These are phyloP conservation scores for Desmodus rotundus DNA, from an alignment of 2,113 vertebrate genomes.

Conservation along the genomic window DNA sequence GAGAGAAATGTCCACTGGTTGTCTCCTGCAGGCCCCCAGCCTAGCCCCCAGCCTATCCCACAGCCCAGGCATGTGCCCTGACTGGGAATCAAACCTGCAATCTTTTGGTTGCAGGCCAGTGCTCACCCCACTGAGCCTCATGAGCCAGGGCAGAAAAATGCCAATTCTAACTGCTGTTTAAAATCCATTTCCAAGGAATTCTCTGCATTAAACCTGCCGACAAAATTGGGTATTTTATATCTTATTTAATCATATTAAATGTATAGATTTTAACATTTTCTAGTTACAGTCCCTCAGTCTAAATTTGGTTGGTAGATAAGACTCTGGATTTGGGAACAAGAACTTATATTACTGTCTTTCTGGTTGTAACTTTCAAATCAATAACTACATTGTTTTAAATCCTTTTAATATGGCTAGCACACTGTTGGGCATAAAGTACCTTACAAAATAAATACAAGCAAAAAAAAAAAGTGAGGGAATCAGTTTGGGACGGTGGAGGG, in stretches of 20 bases:
- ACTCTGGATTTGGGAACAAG: neutral
- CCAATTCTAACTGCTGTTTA: neutral
- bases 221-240: neutral
- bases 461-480: neutral
- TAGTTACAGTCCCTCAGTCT: neutral
- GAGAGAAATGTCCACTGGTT: too few species aligned
- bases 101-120: too few species aligned
- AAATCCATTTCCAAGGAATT: neutral
- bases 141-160: too few species aligned
- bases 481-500: too few species aligned
- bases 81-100: too few species aligned
- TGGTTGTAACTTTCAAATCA: constrained; percentile 1
- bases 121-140: too few species aligned
- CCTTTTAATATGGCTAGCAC: neutral
- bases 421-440: neutral
- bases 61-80: too few species aligned
- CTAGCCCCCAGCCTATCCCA: too few species aligned
- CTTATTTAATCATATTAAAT: constrained; percentile 11
- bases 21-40: too few species aligned
- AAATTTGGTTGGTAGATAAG: neutral
- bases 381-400: neutral
- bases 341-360: neutral
- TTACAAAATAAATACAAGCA: neutral
- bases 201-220: neutral
- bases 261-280: neutral